phyloP scores from a whole-genome alignment of 2,888 invertebrate species.

The Portevinia maculata region DNA sequence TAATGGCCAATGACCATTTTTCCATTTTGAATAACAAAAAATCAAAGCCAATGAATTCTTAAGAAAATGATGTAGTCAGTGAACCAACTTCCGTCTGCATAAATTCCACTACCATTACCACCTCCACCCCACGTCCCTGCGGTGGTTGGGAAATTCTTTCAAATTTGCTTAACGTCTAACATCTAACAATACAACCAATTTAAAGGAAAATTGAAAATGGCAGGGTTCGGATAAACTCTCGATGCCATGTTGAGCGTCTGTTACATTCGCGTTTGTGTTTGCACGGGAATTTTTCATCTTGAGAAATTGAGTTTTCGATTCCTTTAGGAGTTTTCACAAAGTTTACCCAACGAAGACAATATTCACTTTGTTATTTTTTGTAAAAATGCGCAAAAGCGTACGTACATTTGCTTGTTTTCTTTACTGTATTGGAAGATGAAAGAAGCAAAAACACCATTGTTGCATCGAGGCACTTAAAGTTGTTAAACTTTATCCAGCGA shows the following conservation, averaged over 20 bases:
- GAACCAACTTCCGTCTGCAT: too few relatives aligned
- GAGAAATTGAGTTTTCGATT: constrained; percentile 68
- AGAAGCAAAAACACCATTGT: too few relatives aligned
- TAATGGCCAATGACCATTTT: too few relatives aligned
- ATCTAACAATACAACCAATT: constrained; percentile 78
- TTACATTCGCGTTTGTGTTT: not conserved
- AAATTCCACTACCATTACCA: too few relatives aligned
- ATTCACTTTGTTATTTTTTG: constrained; percentile 63
- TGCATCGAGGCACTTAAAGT: not conserved
- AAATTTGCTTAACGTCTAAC: constrained; percentile 76
- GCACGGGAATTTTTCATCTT: constrained; percentile 51
- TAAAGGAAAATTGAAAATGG: constrained; percentile 76
- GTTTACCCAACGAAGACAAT: constrained; percentile 59
- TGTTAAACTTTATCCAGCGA: not conserved
- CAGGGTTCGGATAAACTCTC: constrained; percentile 63
- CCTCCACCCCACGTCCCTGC: too few relatives aligned
- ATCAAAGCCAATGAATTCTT: too few relatives aligned
- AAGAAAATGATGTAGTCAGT: too few relatives aligned
- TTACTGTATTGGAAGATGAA: not conserved
- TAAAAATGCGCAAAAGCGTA: not conserved
- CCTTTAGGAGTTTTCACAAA: constrained; percentile 57
- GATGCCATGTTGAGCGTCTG: constrained; percentile 1
- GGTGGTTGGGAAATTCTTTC: constrained; percentile 12
- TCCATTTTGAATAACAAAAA: too few relatives aligned
- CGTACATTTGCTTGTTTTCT: not conserved